Base-by-base conservation (phyloP, 1,140 invertebrate species). In the Caenorhabditis remanei region DNA sequence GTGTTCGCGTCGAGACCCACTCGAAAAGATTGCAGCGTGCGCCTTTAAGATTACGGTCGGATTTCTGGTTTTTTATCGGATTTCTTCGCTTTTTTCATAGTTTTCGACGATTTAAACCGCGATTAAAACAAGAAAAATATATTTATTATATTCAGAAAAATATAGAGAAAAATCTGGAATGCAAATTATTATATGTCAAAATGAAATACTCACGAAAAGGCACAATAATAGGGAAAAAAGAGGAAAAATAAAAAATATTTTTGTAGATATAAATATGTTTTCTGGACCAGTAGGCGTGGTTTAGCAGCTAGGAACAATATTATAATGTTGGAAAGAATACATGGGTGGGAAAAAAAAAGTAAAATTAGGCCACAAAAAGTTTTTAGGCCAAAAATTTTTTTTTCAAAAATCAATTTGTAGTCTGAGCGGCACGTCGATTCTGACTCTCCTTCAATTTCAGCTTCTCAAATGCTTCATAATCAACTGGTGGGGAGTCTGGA, bases 401-500 rank as follows among this genome's bases (percentile, higher is more conserved):
- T 11, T 16, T 53, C 9, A 46, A 46, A 46, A 32, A 24, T 79
- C 14, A 79, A 79, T 79, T 79, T 43, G 71, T 79, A 16, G 71
- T 21, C n/a, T 79, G 71, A 5, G 71, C 71, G 13, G 71, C 46
- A 0, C 8, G 4, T 48, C 55, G 56, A 11, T 48, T 24, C 24
- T 67, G 56, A 11, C 48, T 24, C 24, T 67, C 84, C 16, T 85
- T 50, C 24, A 58, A 8, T 21, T 61, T 84, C 83, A 84, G 9
- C 58, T 63, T 63, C 40, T 85, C 84, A 21, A 85, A 63, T 7
- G 87, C 65, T 5, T 91, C 91, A 63, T 91, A 91, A 82, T 91
- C 91, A 8, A 88, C 90, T 61, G 91, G 91, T 55, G 91, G 91
- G 13, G 91, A 92, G 21, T 89, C 87, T 32, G 91, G 91, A 61